Percentiles rank a stretch among this genome's conserved stretches.
Conservation (phyloP, 2,888 invertebrate genomes). For the Lamellibrachia satsuma region DNA sequence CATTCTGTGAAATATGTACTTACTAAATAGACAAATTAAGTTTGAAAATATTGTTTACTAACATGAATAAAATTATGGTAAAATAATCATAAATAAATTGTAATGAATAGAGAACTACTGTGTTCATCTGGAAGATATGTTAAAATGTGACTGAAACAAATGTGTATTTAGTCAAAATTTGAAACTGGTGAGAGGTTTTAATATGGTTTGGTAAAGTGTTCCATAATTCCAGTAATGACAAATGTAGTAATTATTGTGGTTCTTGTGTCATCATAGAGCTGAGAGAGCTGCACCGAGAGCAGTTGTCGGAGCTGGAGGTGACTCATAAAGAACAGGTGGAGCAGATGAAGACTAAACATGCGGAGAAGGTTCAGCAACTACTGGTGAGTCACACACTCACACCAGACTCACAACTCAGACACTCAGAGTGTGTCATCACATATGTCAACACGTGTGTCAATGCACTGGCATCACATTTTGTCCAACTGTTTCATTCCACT, state of each 20-base stretch:
- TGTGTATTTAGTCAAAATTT: too few relatives aligned
- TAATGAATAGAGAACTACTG: too few relatives aligned
- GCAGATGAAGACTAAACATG: constrained; percentile 42
- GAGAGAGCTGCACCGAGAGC: constrained; percentile 50
- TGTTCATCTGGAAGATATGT: too few relatives aligned
- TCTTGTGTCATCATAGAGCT: constrained; percentile 46
- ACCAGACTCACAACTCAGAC: background rate
- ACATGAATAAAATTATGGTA: too few relatives aligned
- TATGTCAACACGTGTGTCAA: background rate
- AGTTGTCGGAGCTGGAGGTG: constrained; percentile 47
- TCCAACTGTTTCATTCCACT: background rate
- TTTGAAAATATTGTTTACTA: too few relatives aligned
- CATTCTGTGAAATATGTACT: too few relatives aligned
- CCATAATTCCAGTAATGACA: background rate
- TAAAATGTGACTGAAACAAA: too few relatives aligned
- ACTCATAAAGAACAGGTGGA: constrained; percentile 48
- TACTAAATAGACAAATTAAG: too few relatives aligned
- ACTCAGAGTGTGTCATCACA: background rate
- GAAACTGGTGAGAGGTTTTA: too few relatives aligned
- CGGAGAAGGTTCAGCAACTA: constrained; percentile 47
- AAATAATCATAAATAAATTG: too few relatives aligned
- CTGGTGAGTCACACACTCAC: constrained; percentile 31
- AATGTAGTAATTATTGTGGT: background rate
- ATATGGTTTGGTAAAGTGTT: too few relatives aligned
- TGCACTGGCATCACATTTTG: background rate